Evolutionary conservation across 92 coral and sea anemone species (phyloP).

Genomic region (Porites divaricata): DNA sequence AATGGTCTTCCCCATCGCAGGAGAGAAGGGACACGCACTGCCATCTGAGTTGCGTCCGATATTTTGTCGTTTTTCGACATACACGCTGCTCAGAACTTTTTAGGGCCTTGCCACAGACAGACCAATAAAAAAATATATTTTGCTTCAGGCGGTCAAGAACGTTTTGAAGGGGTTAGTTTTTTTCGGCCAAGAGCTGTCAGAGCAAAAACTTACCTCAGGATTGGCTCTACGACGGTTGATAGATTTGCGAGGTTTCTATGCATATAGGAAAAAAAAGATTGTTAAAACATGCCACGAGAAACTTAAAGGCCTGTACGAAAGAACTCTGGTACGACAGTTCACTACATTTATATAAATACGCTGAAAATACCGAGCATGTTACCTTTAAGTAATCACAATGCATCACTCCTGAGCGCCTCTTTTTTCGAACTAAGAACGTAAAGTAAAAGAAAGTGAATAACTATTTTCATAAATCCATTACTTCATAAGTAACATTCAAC

Average conservation of each 20-base stretch:
- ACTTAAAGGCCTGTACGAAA: background rate
- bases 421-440: slow-evolving; percentile 72
- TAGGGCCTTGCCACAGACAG: no score
- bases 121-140: no score
- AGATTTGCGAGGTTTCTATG: slow-evolving; percentile 96
- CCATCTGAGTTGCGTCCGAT: no score
- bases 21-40: no score
- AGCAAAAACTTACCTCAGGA: slow-evolving; percentile 80
- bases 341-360: background rate
- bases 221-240: slow-evolving; percentile 95
- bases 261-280: background rate
- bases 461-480: background rate
- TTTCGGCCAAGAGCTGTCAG: background rate
- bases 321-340: no score
- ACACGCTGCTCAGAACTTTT: no score
- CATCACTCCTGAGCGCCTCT: slow-evolving; percentile 95
- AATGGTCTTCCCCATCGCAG: no score
- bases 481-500: background rate
- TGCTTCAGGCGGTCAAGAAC: no score
- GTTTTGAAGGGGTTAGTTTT: background rate
- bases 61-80: no score
- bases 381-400: slow-evolving; percentile 98
- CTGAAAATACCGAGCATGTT: background rate
- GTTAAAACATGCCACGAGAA: background rate
- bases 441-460: background rate